Base-by-base conservation (phyloP, 2,113 vertebrate species). In the Paedocypris sp. region DNA sequence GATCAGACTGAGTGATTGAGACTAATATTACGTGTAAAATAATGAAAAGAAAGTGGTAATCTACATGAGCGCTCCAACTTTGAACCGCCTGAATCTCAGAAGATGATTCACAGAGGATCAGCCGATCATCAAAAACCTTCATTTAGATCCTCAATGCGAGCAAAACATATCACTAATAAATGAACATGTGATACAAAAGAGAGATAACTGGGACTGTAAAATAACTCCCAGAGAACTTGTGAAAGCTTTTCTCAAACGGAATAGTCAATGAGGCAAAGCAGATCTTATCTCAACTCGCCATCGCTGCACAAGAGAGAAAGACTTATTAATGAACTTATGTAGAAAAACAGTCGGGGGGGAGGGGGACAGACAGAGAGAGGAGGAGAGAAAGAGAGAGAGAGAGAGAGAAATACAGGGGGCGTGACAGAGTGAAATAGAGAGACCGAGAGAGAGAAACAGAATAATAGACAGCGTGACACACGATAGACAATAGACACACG, bases 131-230 rank as follows among this genome's bases (percentile, higher is more conserved):
- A 83, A 83, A 67, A 68, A 64, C 58, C 51, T 52, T 62, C 65
- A 66, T 79, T 73, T 67, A 54, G 22, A 70, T 71, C 77, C 78
- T 76, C 32, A 6, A 60, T 72, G 71, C 73, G 23, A 51, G 63
- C 73, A 83, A 68, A 76, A 80, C 65, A 67, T 65, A 86, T 81
- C 76, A 83, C 80, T 79, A 81, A 85, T 83, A 82, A 79, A 85
- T 83, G 76, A 85, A 83, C 73, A 72, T 56, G 66, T 62, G 74
- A 77, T 69, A 74, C 71, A 76, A 75, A 71, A 62, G 70, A 43
- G 52, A 67, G 63, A 77, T 76, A 81, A 75, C 68, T 74, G 74
- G 77, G 75, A 79, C 76, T 75, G 79, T 76, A 75, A 75, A 70
- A 80, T 70, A 4, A 67, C 57, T 65, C 61, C 69, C 60, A 67